Evolutionary conservation across 2,888 invertebrate genomes (phyloP).

Genomic region (Microctonus aethiopoides): DNA sequence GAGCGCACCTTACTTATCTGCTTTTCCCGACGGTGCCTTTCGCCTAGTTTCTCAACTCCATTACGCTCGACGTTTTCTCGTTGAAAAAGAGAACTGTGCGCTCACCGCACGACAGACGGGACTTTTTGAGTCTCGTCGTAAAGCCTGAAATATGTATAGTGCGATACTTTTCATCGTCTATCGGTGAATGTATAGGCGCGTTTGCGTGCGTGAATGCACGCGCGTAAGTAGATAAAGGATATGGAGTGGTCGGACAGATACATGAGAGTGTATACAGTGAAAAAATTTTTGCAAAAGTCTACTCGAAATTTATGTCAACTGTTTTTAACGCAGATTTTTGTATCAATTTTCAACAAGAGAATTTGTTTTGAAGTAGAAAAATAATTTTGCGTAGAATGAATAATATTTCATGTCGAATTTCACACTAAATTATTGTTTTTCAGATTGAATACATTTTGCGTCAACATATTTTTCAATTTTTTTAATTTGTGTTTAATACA

Average conservation of each 20-base stretch:
- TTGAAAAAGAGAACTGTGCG: conserved; percentile 11
- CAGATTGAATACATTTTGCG: too few species aligned
- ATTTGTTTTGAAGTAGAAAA: too few species aligned
- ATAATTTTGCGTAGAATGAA: too few species aligned
- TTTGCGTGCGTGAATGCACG: not conserved
- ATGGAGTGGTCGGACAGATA: conserved; percentile 16
- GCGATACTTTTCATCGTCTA: conserved; percentile 13
- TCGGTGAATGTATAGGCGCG: conserved; percentile 8
- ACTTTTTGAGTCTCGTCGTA: conserved; percentile 39
- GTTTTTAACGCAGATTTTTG: too few species aligned
- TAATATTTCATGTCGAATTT: too few species aligned
- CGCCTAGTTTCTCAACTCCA: conserved; percentile 41
- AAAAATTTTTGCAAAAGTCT: too few species aligned
- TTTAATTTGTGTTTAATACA: too few species aligned
- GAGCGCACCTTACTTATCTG: conserved; percentile 23
- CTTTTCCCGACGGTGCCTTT: conserved; percentile 28
- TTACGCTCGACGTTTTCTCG: conserved; percentile 31
- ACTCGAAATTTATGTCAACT: too few species aligned
- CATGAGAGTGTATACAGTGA: too few species aligned
- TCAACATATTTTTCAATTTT: too few species aligned
- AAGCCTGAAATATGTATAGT: conserved; percentile 39
- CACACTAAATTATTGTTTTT: too few species aligned
- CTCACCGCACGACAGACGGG: conserved; percentile 34
- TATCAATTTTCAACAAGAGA: too few species aligned
- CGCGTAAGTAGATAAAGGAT: conserved; percentile 7